Percentiles rank a stretch among this genome's conserved stretches.
phyloP scores from a whole-genome alignment of 1,140 invertebrate genomes.

The Brachionus sp. region DNA sequence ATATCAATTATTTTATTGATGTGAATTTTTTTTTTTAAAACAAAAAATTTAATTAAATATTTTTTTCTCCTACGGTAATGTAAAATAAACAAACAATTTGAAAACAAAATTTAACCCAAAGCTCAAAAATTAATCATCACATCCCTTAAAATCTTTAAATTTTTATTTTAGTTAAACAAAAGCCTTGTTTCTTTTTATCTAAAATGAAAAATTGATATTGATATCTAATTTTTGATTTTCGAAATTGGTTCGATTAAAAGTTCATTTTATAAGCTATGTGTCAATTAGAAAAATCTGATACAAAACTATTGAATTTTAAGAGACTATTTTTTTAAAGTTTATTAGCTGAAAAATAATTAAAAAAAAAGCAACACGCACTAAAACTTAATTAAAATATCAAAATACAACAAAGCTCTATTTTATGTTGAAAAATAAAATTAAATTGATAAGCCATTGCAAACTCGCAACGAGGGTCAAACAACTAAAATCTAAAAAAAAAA shows the following conservation, averaged over 20 bases:
- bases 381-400: background rate
- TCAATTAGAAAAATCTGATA: too few relatives aligned
- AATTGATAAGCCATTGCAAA: background rate
- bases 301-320: too few relatives aligned
- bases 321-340: background rate
- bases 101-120: background rate
- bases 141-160: too few relatives aligned
- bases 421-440: background rate
- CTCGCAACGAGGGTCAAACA: background rate
- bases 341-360: background rate
- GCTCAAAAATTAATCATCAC: background rate
- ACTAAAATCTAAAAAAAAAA: background rate
- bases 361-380: background rate
- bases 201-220: background rate
- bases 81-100: background rate
- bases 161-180: too few relatives aligned
- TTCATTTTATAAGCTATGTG: too few relatives aligned
- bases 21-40: background rate
- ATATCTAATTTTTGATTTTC: background rate
- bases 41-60: background rate
- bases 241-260: too few relatives aligned
- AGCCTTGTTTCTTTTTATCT: too few relatives aligned
- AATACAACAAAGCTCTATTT: background rate
- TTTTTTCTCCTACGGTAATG: background rate
- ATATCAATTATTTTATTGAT: background rate